These are phyloP conservation scores for Acanthurus lineatus DNA, from an alignment of 2,797 vertebrate genomes.

Conservation along the genomic window DNA sequence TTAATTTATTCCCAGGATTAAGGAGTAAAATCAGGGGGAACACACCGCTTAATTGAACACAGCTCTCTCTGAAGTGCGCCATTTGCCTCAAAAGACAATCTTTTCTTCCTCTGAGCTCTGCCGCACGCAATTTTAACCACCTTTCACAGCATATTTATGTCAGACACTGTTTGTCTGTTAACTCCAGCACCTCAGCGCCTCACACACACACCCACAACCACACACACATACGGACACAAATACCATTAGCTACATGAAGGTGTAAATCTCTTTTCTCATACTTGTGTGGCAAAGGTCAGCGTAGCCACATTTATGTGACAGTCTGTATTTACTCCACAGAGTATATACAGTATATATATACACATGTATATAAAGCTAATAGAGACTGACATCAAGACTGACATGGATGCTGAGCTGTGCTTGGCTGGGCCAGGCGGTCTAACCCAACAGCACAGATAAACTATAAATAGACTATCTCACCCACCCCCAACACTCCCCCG, in stretches of 20 bases:
- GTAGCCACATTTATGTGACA: slow-evolving; percentile 28
- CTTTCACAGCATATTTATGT: slow-evolving; percentile 43
- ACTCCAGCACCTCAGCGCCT: background rate
- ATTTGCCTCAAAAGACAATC: slow-evolving; percentile 22
- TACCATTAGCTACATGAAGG: slow-evolving; percentile 8
- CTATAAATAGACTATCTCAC: slow-evolving; percentile 82
- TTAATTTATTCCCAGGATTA: slow-evolving; percentile 44
- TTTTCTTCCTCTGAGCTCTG: slow-evolving; percentile 26
- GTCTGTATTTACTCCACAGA: slow-evolving; percentile 34
- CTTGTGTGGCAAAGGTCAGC: slow-evolving; percentile 53
- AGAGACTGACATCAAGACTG: slow-evolving; percentile 74
- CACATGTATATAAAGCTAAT: slow-evolving; percentile 53
- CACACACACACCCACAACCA: background rate
- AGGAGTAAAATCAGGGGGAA: slow-evolving; percentile 16
- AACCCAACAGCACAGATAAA: slow-evolving; percentile 80
- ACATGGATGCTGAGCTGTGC: slow-evolving; percentile 78
- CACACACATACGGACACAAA: slow-evolving; percentile 23
- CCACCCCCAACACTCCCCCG: slow-evolving; percentile 45
- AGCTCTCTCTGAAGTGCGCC: background rate
- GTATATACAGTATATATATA: slow-evolving; percentile 16
- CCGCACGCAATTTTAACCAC: slow-evolving; percentile 23
- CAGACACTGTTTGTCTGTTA: slow-evolving; percentile 25
- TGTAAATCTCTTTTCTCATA: slow-evolving; percentile 40
- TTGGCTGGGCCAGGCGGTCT: slow-evolving; percentile 67
- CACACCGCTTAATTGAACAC: background rate